Percentiles rank a stretch among this genome's conserved stretches.
Conservation (phyloP, 2,888 invertebrate genomes). For the Idaea biselata region DNA sequence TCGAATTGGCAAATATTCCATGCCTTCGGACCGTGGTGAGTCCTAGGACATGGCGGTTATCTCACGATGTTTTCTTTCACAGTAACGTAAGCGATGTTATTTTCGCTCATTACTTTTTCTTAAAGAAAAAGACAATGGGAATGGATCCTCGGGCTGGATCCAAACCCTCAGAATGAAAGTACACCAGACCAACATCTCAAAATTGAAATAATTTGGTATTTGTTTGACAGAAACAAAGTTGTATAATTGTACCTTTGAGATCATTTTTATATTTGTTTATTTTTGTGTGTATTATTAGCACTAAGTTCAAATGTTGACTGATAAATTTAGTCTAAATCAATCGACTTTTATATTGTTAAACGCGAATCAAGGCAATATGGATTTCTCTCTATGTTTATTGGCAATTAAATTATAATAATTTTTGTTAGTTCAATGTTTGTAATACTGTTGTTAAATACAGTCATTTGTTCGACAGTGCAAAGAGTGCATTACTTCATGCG, state of each 20-base stretch:
- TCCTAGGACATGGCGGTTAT: no score
- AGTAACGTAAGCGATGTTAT: no score
- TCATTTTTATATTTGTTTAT: conserved; percentile 51
- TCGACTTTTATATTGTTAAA: conserved; percentile 33
- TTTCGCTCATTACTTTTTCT: no score
- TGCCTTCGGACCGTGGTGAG: no score
- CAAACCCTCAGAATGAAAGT: no score
- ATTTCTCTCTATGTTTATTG: conserved; percentile 45
- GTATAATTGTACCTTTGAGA: conserved; percentile 55
- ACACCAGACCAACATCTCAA: no score
- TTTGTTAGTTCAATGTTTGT: conserved; percentile 46
- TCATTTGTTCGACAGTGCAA: conserved; percentile 39
- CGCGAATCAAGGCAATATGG: conserved; percentile 29
- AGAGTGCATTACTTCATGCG: conserved; percentile 48
- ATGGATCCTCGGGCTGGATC: no score
- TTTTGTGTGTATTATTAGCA: conserved; percentile 22
- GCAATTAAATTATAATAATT: conserved; percentile 46
- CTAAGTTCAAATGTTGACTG: conserved; percentile 26
- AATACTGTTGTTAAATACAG: conserved; percentile 55
- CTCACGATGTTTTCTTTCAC: no score
- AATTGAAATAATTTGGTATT: conserved; percentile 2
- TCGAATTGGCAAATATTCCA: no score
- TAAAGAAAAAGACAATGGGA: no score
- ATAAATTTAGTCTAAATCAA: conserved; percentile 25
- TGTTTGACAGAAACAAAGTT: not conserved